These are phyloP conservation scores for Gnathonemus longibarbis DNA, from an alignment of 2,113 vertebrate species.

Conservation along the genomic window DNA sequence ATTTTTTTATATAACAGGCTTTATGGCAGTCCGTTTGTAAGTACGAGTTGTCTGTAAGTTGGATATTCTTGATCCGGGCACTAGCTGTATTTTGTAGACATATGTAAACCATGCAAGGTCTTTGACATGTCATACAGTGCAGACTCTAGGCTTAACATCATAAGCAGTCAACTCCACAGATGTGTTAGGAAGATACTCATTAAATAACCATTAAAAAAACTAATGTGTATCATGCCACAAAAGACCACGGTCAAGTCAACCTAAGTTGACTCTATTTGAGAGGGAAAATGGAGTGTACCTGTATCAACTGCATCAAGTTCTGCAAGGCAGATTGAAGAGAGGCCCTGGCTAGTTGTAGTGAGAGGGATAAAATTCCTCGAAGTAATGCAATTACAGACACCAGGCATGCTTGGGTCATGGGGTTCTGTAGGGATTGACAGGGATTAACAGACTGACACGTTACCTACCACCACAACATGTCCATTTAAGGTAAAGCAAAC, in stretches of 20 bases:
- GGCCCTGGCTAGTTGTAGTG: neutral
- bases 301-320: neutral
- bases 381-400: neutral
- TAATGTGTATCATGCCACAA: neutral
- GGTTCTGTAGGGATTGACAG: neutral
- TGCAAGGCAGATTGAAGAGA: neutral
- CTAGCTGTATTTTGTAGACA: neutral
- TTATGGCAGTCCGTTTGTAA: neutral
- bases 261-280: neutral
- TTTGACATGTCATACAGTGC: neutral
- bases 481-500: neutral
- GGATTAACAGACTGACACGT: neutral
- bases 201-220: neutral
- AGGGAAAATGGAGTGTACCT: neutral
- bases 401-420: neutral
- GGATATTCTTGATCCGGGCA: neutral
- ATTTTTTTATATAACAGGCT: no score
- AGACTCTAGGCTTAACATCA: neutral
- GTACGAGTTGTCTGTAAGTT: neutral
- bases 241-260: neutral
- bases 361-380: neutral
- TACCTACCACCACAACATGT: neutral
- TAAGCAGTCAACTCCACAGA: neutral
- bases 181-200: neutral
- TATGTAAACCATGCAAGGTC: neutral